Percentiles rank a stretch among this genome's conserved stretches.
These are phyloP conservation scores for Takifugu flavidus DNA, from an alignment of 2,113 vertebrate genomes.

Conservation along the genomic window DNA sequence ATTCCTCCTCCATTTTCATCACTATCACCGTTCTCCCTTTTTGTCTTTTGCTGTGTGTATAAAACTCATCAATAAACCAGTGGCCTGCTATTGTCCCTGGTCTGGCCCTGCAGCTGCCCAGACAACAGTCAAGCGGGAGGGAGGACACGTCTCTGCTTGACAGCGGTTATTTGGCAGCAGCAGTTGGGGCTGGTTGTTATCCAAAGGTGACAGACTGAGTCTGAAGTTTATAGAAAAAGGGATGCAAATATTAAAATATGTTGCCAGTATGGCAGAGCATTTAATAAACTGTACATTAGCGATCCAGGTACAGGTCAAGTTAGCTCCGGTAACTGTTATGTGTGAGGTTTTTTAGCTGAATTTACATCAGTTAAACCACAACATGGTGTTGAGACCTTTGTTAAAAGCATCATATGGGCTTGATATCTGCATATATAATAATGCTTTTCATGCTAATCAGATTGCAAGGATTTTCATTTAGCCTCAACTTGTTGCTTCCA, in stretches of 20 bases:
- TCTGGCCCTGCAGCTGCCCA: constrained; percentile 21
- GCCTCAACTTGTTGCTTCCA: too few relatives aligned
- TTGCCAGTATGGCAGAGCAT: background rate
- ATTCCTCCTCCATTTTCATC: background rate
- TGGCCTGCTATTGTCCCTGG: constrained; percentile 26
- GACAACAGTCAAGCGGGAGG: background rate
- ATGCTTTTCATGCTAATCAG: too few relatives aligned
- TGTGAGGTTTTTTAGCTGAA: too few relatives aligned
- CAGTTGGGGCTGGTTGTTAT: background rate
- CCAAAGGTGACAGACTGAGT: background rate
- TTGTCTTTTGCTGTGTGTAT: constrained; percentile 11
- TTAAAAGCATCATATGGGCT: too few relatives aligned
- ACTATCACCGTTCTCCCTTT: background rate
- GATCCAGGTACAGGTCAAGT: too few relatives aligned
- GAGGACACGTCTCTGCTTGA: background rate
- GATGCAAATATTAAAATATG: background rate
- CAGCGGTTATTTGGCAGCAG: background rate
- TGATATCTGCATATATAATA: too few relatives aligned
- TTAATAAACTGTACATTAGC: too few relatives aligned
- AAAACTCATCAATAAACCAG: constrained; percentile 37
- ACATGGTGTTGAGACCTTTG: too few relatives aligned
- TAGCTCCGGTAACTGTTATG: too few relatives aligned
- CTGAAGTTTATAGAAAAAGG: background rate
- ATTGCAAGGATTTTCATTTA: too few relatives aligned
- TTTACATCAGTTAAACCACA: too few relatives aligned